phyloP scores from a whole-genome alignment of 2,797 vertebrate genomes.

The Furcifer pardalis region DNA sequence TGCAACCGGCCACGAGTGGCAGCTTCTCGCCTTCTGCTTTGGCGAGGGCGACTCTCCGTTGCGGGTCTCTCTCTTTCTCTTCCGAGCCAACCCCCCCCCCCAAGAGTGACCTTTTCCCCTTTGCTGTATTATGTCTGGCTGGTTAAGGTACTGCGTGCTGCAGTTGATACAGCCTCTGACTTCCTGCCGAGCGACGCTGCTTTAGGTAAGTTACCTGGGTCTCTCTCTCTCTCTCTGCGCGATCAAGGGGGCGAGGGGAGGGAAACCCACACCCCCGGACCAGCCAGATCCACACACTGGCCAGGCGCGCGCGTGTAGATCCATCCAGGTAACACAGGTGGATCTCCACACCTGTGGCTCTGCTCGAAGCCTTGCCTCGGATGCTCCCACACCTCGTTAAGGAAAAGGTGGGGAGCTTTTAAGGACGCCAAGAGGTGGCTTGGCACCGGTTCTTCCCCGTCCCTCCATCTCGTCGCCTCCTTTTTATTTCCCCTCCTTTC shows the following conservation, averaged over 20 bases:
- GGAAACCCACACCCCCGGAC: constrained; percentile 57
- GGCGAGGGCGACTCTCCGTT: not conserved
- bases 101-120: constrained; percentile 86
- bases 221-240: constrained; percentile 21
- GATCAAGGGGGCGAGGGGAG: rapidly evolving
- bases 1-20: constrained; percentile 77
- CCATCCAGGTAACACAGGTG: too few relatives aligned
- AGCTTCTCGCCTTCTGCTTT: constrained; percentile 48
- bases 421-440: constrained; percentile 60
- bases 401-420: constrained; percentile 52
- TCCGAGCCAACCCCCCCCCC: constrained; percentile 72
- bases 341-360: constrained; percentile 87
- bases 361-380: constrained; percentile 72
- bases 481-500: not conserved
- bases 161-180: constrained; percentile 81
- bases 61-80: constrained; percentile 63
- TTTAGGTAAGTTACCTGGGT: constrained; percentile 79
- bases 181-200: constrained; percentile 78
- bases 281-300: constrained; percentile 39
- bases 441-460: not conserved
- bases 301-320: not conserved
- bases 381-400: constrained; percentile 84
- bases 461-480: constrained; percentile 37
- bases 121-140: constrained; percentile 83
- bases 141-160: constrained; percentile 83